These are phyloP conservation scores for Mayetiola destructor DNA, from an alignment of 2,888 invertebrate species.

Conservation along the genomic window DNA sequence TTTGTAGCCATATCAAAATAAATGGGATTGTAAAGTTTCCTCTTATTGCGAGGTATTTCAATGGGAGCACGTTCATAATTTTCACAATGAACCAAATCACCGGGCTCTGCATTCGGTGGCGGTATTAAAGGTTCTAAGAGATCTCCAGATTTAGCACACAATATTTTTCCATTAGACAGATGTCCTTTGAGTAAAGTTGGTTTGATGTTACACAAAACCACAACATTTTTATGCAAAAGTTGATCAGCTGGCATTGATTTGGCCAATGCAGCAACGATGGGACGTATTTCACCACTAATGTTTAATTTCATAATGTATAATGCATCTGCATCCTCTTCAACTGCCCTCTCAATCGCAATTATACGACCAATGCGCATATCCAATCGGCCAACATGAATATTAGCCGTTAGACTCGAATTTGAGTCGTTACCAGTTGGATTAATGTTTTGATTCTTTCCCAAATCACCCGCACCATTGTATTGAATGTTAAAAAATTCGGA, in stretches of 20 bases:
- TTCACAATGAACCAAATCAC: constrained; percentile 58
- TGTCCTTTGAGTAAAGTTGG: constrained; percentile 82
- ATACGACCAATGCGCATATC: constrained; percentile 78
- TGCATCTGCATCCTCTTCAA: constrained; percentile 80
- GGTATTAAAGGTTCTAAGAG: constrained; percentile 71
- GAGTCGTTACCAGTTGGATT: too few relatives aligned
- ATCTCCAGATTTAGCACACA: constrained; percentile 72
- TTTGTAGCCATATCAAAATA: constrained; percentile 71
- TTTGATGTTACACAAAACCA: constrained; percentile 84
- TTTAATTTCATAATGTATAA: constrained; percentile 78
- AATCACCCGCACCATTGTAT: background rate
- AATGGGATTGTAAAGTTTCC: constrained; percentile 79
- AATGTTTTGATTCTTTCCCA: too few relatives aligned
- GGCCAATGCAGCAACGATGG: constrained; percentile 74
- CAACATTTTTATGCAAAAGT: constrained; percentile 64
- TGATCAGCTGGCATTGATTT: constrained; percentile 74
- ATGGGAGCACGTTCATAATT: constrained; percentile 62
- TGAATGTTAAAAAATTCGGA: background rate
- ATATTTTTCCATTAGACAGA: constrained; percentile 88
- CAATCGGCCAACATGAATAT: constrained; percentile 48
- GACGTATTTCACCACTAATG: constrained; percentile 54
- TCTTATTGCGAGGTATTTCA: constrained; percentile 70
- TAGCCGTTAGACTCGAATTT: background rate
- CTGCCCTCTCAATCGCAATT: constrained; percentile 62
- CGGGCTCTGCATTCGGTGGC: constrained; percentile 50